Percentiles rank a stretch among this genome's conserved stretches.
phyloP scores from a whole-genome alignment of 1,140 invertebrate genomes.

The Uloborus diversus region DNA sequence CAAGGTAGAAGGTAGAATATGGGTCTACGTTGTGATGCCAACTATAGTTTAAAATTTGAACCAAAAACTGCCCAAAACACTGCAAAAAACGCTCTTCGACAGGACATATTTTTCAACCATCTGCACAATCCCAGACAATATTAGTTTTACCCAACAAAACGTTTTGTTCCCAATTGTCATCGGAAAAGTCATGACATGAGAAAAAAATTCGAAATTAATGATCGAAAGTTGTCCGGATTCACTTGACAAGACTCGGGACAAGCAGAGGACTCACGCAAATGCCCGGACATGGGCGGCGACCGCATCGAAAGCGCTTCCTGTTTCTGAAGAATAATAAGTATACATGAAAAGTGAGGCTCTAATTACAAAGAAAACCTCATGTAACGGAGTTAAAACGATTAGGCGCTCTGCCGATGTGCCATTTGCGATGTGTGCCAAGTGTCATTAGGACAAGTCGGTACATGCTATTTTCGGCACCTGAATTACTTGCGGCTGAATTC shows the following conservation, averaged over 20 bases:
- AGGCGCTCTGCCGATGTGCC: not conserved
- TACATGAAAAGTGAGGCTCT: not conserved
- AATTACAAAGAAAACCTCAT: not conserved
- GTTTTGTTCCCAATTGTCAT: not conserved
- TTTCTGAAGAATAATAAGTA: not conserved
- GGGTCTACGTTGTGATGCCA: too few species aligned
- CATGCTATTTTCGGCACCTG: not conserved
- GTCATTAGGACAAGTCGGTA: not conserved
- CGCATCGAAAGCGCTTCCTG: not conserved
- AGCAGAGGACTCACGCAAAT: not conserved
- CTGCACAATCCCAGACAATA: too few species aligned
- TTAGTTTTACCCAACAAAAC: too few species aligned
- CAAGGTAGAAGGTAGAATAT: too few species aligned
- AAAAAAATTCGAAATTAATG: not conserved
- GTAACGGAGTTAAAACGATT: not conserved
- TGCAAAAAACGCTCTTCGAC: too few species aligned
- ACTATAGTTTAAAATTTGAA: too few species aligned
- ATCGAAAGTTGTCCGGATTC: not conserved
- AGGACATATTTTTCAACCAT: too few species aligned
- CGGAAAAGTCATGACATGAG: not conserved
- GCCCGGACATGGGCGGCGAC: conserved; percentile 8
- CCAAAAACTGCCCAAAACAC: too few species aligned
- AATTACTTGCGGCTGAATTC: not conserved
- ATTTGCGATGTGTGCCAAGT: not conserved
- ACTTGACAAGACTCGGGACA: not conserved